These are phyloP conservation scores for Crematogaster levior DNA, from an alignment of 2,888 invertebrate genomes.

Conservation along the genomic window DNA sequence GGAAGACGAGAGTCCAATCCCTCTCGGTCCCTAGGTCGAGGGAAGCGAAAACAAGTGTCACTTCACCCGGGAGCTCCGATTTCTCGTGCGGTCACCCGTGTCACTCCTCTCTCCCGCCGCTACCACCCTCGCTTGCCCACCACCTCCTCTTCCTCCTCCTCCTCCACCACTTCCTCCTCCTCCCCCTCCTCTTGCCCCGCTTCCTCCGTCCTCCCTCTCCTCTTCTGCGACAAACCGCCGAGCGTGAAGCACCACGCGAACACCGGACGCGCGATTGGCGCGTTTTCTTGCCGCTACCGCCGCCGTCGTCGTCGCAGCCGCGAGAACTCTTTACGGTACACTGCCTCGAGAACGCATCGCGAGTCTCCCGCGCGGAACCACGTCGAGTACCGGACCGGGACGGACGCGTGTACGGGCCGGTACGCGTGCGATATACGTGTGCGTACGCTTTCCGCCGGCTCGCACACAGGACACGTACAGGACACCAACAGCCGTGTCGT, in stretches of 20 bases:
- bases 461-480: conserved; percentile 17
- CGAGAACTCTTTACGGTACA: conserved; percentile 72
- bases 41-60: conserved; percentile 12
- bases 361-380: conserved; percentile 47
- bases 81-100: conserved; percentile 23
- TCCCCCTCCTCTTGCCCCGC: conserved; percentile 41
- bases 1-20: neutral
- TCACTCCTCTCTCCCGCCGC: conserved; percentile 40
- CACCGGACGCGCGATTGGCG: conserved; percentile 52
- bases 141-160: conserved; percentile 45
- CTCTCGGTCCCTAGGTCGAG: neutral
- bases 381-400: conserved; percentile 28
- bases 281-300: conserved; percentile 60
- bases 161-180: conserved; percentile 34
- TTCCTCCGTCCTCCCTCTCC: conserved; percentile 54
- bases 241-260: conserved; percentile 66
- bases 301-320: conserved; percentile 50
- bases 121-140: conserved; percentile 42
- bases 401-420: conserved; percentile 18
- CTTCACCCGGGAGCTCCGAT: conserved; percentile 8
- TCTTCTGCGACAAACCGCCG: conserved; percentile 55
- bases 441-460: conserved; percentile 11
- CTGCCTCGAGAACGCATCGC: conserved; percentile 62
- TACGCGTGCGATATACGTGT: conserved; percentile 3
- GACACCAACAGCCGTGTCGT: conserved; percentile 24